Base-by-base conservation (phyloP, 1,140 invertebrate genomes). In the Geopemphigus sp. region DNA sequence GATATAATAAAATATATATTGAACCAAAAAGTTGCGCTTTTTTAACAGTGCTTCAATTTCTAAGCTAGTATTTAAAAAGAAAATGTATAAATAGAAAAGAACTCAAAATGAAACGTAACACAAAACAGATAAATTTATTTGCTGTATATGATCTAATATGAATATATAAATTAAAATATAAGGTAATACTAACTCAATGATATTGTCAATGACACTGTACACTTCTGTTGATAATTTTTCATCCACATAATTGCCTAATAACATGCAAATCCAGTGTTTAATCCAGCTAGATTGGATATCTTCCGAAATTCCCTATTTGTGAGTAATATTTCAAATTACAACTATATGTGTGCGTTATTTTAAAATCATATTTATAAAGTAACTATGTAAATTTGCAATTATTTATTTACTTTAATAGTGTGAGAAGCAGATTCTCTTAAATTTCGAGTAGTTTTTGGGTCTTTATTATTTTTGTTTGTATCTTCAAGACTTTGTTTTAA, bases 251-350 rank as follows among this genome's bases (percentile, higher is more conserved):
- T 76, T 87, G 22, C 89, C 89, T 6, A 88, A 85, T 56, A 92
- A 86, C 63, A 91, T 83, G 70, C 88, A 85, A 83, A 87, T 88
- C 88, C 89, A 92, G 53, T 89, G 88, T 54, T 88, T 87, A 4
- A 92, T 84, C 90, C 90, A 91, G 47, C 87, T 84, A 17, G 86
- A 87, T 82, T 91, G 90, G 83, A 92, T 88, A 80, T 87, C 86
- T 24, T 86, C 84, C 50, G 90, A 86, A 14, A 90, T 86, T 83
- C 83, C 84, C 90, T 91, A 84, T 59, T 39, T 32, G 12, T 5
- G 5, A 54, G 54, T 68, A 22, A 66, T 14, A 68, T 47, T 45
- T 45, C 11, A 39, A 66, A 39, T 66, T 11, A 68, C 8, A 47
- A 68, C 4, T 47, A 24, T 45, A 24, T 47, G 0, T 22, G 12